Evolutionary conservation across 2,113 vertebrate genomes (phyloP), one percentile per base, ranked within the genome.

Genomic region (Mohoua ochrocephala): DNA sequence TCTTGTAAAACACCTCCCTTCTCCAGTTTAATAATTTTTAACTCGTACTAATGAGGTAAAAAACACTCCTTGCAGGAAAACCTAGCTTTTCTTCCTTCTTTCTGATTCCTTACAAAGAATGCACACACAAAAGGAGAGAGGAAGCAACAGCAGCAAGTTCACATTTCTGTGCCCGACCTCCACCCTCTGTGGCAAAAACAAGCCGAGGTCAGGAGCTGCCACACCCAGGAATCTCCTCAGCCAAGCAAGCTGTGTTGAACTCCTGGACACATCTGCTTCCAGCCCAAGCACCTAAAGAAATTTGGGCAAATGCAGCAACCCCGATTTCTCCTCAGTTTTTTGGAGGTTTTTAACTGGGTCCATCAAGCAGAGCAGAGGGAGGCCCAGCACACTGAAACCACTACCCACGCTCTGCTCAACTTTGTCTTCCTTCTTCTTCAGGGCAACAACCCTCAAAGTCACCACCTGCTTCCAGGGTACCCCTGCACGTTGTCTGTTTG

Each of bases 221-320:
- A 5, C 3, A 6, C 42, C 59, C 45, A 8, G 59, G 5, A 11
- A 9, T 35, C 31, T 79, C 50, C 50, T 24, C 44, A 39, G 56
- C 23, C 24, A 54, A 26, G 20, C 8, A 50, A 60, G 13, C 23
- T 21, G 20, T 28, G 33, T 37, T 5, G 7, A 49, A 20, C 35
- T 56, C 21, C 13, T 60, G 57, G 67, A 60, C n/a, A n/a, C 41
- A 22, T 41, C 33, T 69, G 23, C 70, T 93, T 83, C 61, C 61
- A 92, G 44, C 35, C 21, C 0, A 0, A 79, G 42, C 1, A 0
- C 33, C n/a, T 37, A 21, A 26, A 44, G 30, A 33, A 33, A 30
- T 49, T 6, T 35, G 42, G 54, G 27, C 28, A 77, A 86, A 92
- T 16, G 19, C 85, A 88, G 45, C 17, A 64, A 65, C 4, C 15